phyloP scores from a whole-genome alignment of 1,140 invertebrate genomes.

The Rhizoglyphus robini region DNA sequence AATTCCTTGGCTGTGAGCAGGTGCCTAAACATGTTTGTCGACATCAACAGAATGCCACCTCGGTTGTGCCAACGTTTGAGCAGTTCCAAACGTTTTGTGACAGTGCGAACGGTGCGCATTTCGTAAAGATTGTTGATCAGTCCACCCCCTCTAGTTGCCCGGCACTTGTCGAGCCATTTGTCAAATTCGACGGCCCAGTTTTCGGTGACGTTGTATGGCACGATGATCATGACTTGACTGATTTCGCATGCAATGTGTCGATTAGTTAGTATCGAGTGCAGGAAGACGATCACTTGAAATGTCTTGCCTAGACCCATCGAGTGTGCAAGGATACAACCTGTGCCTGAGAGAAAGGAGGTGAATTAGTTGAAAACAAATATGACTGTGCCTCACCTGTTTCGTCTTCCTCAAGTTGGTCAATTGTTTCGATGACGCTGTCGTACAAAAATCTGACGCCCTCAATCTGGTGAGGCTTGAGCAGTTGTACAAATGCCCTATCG shows the following conservation, averaged over 20 bases:
- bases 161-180: slow-evolving; percentile 61
- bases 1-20: slow-evolving; percentile 48
- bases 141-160: not conserved
- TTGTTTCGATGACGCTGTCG: slow-evolving; percentile 85
- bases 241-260: slow-evolving; percentile 46
- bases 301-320: slow-evolving; percentile 58
- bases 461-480: slow-evolving; percentile 46
- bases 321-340: slow-evolving; percentile 93
- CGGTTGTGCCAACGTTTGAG: slow-evolving; percentile 52
- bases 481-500: not conserved
- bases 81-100: not conserved
- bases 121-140: too few species aligned
- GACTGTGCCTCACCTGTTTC: too few species aligned
- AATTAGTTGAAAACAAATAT: too few species aligned
- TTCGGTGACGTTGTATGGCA: slow-evolving; percentile 80
- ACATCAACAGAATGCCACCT: slow-evolving; percentile 86
- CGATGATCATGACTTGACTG: slow-evolving; percentile 69
- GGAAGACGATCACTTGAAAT: slow-evolving; percentile 61
- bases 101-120: too few species aligned
- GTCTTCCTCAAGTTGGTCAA: slow-evolving; percentile 49
- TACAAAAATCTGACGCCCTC: slow-evolving; percentile 89
- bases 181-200: slow-evolving; percentile 92
- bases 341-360: slow-evolving; percentile 60
- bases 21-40: slow-evolving; percentile 87
- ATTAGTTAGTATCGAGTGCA: slow-evolving; percentile 66